phyloP scores from a whole-genome alignment of 2,113 vertebrate genomes.

The Sus scrofa region T2T-Sscrofa CM000812.6:67894501-67895000 shows the following conservation, averaged over 20 bases:
- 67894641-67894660: not conserved
- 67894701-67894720: not conserved
- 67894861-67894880: constrained; percentile 22
- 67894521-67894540: constrained; percentile 79
- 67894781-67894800: constrained; percentile 45
- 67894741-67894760: constrained; percentile 38
- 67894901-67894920: constrained; percentile 28
- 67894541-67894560: constrained; percentile 65
- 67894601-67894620: constrained; percentile 16
- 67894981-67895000: not conserved
- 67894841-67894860: not conserved
- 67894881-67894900: constrained; percentile 14
- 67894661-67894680: constrained; percentile 51
- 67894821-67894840: not conserved
- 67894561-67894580: constrained; percentile 26
- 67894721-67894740: not conserved
- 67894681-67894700: constrained; percentile 14
- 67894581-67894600: constrained; percentile 42
- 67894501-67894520: constrained; percentile 75
- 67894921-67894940: not conserved
- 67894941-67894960: constrained; percentile 6
- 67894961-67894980: not conserved
- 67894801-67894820: not conserved
- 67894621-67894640: constrained; percentile 12
- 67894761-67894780: not conserved